Evolutionary conservation across 2,797 vertebrate genomes (phyloP).

Genomic region (Paedocypris micromegethes): DNA sequence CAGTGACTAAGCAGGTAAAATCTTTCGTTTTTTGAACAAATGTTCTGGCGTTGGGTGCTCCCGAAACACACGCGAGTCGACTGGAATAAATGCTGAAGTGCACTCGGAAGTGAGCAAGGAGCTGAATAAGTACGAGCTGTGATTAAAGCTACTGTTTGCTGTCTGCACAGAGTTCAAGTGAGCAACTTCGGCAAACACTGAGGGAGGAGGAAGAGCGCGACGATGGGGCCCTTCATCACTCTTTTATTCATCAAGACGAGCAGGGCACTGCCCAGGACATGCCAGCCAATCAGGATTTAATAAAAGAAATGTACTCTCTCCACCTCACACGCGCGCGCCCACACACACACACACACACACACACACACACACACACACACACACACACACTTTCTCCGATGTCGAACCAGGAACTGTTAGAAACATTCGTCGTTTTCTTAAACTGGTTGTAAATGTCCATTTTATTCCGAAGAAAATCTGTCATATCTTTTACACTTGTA

Average conservation of each 20-base stretch:
- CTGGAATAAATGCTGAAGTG: conserved; percentile 4
- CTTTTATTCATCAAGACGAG: conserved; percentile 81
- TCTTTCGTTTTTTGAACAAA: no score
- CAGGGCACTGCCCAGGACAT: conserved; percentile 66
- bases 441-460: no score
- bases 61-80: conserved; percentile 41
- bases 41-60: no score
- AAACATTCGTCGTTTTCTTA: conserved; percentile 39
- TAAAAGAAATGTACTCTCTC: conserved; percentile 54
- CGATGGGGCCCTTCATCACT: conserved; percentile 78
- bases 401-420: conserved; percentile 43
- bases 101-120: conserved; percentile 42
- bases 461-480: no score
- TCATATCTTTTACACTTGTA: no score
- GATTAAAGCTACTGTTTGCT: conserved; percentile 64
- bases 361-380: background rate
- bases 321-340: conserved; percentile 47
- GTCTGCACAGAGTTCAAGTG: conserved; percentile 77
- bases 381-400: conserved; percentile 14
- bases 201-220: conserved; percentile 68
- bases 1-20: conserved; percentile 28
- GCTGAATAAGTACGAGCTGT: conserved; percentile 62
- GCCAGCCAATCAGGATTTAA: conserved; percentile 64
- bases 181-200: conserved; percentile 76
- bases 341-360: conserved; percentile 11